phyloP scores from a whole-genome alignment of 2,888 invertebrate genomes.

The Plagiodera versicolora region DNA sequence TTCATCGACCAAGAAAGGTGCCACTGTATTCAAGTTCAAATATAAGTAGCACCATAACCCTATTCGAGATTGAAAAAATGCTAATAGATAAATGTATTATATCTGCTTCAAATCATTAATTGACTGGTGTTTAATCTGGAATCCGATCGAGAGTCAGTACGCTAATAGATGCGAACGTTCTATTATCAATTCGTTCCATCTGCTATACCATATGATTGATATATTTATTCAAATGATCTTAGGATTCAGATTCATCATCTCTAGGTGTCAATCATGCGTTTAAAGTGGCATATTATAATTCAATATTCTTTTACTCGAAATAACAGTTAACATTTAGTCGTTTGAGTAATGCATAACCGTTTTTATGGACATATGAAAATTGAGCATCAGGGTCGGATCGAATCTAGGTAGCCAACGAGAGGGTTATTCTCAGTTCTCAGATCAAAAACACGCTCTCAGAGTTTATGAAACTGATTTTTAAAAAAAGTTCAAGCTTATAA shows the following conservation, averaged over 20 bases:
- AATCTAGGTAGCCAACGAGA: too few species aligned
- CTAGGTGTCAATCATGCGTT: neutral
- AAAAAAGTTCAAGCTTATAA: too few species aligned
- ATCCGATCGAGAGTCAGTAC: neutral
- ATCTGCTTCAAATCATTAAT: neutral
- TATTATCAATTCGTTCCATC: neutral
- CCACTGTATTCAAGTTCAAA: too few species aligned
- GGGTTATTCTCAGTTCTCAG: too few species aligned
- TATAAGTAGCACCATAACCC: neutral
- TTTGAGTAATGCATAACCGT: neutral
- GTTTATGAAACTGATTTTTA: too few species aligned
- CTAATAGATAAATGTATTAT: neutral
- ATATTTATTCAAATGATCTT: slow-evolving; percentile 1
- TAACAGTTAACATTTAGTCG: neutral
- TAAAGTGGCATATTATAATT: neutral
- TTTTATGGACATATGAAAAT: neutral
- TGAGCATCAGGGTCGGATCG: neutral
- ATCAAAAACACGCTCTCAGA: too few species aligned
- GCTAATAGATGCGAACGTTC: neutral
- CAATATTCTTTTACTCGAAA: neutral
- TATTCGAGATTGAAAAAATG: neutral
- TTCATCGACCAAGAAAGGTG: too few species aligned
- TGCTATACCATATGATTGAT: neutral
- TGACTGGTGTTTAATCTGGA: neutral
- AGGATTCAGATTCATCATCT: neutral